phyloP scores from a whole-genome alignment of 2,113 vertebrate genomes.

The Laticauda laticaudata region DNA sequence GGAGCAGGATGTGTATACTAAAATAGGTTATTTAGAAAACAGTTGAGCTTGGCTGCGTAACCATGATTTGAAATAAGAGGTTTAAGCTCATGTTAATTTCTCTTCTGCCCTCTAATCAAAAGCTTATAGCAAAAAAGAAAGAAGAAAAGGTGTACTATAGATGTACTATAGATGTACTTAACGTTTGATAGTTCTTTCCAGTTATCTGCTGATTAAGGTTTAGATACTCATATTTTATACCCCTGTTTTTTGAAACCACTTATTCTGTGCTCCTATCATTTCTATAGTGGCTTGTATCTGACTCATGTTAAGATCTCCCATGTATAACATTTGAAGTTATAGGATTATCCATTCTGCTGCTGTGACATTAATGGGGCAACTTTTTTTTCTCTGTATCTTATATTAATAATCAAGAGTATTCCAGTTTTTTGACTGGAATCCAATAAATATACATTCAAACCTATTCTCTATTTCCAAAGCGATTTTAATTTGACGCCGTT shows the following conservation, averaged over 20 bases:
- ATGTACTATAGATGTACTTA: neutral
- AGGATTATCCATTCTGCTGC: neutral
- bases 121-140: neutral
- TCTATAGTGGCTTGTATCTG: neutral
- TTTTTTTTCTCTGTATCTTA: neutral
- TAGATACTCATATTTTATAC: neutral
- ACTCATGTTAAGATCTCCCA: neutral
- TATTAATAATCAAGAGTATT: neutral
- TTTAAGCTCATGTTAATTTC: neutral
- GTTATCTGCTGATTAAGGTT: neutral
- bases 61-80: fast-evolving
- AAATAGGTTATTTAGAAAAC: neutral
- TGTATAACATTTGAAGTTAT: neutral
- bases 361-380: neutral
- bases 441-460: neutral
- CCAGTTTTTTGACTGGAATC: neutral
- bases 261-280: neutral
- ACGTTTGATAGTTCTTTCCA: neutral
- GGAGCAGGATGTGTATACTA: neutral
- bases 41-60: neutral
- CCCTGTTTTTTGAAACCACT: neutral
- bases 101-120: fast-evolving
- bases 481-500: neutral
- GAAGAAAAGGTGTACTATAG: neutral
- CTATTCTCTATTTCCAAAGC: neutral